Percentiles rank a stretch among this genome's conserved stretches.
Evolutionary conservation across 2,797 vertebrate genomes (phyloP).

Genomic region (Dallia pectoralis): DNA sequence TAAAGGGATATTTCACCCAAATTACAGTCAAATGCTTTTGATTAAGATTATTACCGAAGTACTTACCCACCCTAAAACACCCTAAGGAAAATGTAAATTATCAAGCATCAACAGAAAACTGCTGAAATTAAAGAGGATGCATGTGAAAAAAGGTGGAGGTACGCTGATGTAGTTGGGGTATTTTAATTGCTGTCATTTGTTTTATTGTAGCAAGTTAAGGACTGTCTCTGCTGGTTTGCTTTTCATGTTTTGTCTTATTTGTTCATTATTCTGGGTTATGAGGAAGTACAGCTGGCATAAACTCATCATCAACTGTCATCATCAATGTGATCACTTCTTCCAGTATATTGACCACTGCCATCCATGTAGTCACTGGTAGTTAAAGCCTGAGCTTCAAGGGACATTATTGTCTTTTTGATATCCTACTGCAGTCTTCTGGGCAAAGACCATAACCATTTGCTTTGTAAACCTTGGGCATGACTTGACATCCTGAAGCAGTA

Average conservation of each 20-base stretch:
- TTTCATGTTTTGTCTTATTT: not conserved
- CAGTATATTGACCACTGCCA: not conserved
- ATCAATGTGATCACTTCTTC: not conserved
- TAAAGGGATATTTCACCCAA: not conserved
- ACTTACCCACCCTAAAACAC: too few relatives aligned
- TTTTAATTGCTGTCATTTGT: not conserved
- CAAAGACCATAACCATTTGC: slow-evolving; percentile 4
- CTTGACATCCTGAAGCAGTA: slow-evolving; percentile 4
- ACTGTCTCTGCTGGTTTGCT: not conserved
- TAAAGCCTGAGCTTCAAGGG: not conserved
- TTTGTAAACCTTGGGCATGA: not conserved
- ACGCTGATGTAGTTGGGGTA: not conserved
- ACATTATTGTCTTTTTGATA: not conserved
- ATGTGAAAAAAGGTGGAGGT: not conserved
- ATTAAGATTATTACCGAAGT: too few relatives aligned
- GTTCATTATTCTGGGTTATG: not conserved
- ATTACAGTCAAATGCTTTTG: too few relatives aligned
- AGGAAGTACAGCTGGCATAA: not conserved
- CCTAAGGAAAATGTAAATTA: too few relatives aligned
- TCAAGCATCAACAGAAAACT: too few relatives aligned
- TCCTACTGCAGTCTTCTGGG: slow-evolving; percentile 19
- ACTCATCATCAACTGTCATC: too few relatives aligned
- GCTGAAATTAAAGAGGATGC: not conserved
- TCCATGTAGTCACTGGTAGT: not conserved
- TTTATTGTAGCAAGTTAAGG: not conserved